Evolutionary conservation across 2,888 invertebrate genomes (phyloP).

Genomic region (Sussaba pulchella): DNA sequence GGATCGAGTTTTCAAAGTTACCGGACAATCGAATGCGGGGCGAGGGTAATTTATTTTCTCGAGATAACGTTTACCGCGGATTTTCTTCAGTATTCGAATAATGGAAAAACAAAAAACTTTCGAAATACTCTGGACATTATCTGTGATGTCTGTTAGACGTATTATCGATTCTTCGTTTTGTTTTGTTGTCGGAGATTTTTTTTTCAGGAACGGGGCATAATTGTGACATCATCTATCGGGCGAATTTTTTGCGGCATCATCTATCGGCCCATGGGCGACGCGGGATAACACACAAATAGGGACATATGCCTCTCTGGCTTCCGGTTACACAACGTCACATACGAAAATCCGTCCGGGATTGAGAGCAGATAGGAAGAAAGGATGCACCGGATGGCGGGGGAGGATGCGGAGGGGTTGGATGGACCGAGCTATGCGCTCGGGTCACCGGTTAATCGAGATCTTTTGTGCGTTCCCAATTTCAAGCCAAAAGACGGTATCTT

Average conservation of each 20-base stretch:
- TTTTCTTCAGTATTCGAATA: no score
- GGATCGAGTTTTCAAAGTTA: no score
- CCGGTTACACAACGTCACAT: constrained; percentile 22
- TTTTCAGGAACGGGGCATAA: neutral
- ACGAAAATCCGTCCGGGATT: constrained; percentile 28
- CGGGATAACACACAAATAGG: neutral
- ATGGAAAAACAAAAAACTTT: no score
- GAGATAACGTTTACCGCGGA: no score
- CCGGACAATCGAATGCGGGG: no score
- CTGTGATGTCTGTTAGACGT: no score
- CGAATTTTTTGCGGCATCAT: no score
- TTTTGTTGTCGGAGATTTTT: neutral
- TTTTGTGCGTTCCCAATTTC: constrained; percentile 53
- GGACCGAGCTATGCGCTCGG: constrained; percentile 40
- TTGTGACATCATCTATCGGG: neutral
- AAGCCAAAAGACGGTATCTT: constrained; percentile 49
- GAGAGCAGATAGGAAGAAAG: constrained; percentile 37
- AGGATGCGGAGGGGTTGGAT: neutral
- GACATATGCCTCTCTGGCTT: constrained; percentile 1
- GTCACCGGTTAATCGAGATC: constrained; percentile 52
- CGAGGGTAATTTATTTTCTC: no score
- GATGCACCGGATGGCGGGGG: constrained; percentile 24
- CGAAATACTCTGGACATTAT: no score
- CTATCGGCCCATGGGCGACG: neutral
- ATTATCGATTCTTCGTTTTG: no score